Conservation (phyloP, 2,797 vertebrate genomes). For the Peromyscus attwateri region DNA sequence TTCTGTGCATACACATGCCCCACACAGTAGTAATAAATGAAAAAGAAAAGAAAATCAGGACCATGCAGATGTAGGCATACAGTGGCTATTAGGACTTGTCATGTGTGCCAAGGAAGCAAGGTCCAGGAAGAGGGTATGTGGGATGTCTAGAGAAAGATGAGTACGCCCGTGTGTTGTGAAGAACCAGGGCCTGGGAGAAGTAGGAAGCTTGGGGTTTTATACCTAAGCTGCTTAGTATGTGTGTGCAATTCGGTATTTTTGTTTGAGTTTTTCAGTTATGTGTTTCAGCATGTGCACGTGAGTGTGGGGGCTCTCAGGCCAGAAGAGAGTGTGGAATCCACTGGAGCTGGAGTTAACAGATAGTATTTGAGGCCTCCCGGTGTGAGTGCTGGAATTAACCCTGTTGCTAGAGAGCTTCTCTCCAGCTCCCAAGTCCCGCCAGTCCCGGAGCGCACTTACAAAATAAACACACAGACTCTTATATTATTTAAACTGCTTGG, state of each 20-base stretch:
- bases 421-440: too few species aligned
- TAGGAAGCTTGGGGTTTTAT: not conserved
- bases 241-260: not conserved
- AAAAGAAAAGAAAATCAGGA: not conserved
- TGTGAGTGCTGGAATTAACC: not conserved
- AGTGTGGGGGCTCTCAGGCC: not conserved
- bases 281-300: not conserved
- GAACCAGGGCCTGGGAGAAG: not conserved
- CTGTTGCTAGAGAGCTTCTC: too few species aligned
- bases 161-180: not conserved
- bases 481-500: too few species aligned
- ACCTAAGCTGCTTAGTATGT: not conserved
- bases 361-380: not conserved
- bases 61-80: not conserved
- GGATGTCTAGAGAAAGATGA: not conserved
- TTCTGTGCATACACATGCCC: not conserved
- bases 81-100: not conserved
- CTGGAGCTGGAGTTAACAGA: not conserved
- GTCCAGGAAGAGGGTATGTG: not conserved
- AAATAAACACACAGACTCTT: too few species aligned
- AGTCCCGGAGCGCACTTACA: too few species aligned
- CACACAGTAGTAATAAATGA: not conserved
- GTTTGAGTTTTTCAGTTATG: not conserved
- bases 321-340: not conserved
- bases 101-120: not conserved